Percentiles rank a stretch among this genome's conserved stretches.
These are phyloP conservation scores for Engraulis encrasicolus DNA, from an alignment of 2,113 vertebrate species.

Conservation along the genomic window DNA sequence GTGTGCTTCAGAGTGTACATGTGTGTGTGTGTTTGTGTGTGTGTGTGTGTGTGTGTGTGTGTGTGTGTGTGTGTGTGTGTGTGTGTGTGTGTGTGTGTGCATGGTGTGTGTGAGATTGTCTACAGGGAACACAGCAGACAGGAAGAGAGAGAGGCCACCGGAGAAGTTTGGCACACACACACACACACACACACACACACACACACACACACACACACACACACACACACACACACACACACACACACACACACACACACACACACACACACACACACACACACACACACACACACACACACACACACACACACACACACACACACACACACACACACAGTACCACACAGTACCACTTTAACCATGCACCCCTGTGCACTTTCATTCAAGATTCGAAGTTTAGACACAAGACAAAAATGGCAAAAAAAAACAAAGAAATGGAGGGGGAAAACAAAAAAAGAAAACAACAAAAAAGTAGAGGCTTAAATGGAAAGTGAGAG, in stretches of 20 bases:
- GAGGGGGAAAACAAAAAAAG: neutral
- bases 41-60: neutral
- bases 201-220: neutral
- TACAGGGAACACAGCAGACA: neutral
- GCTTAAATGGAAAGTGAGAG: neutral
- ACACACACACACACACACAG: neutral
- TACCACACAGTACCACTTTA: neutral
- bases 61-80: neutral
- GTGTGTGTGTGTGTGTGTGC: too few species aligned
- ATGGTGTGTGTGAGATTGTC: too few species aligned
- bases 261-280: neutral
- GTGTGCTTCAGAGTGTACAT: too few species aligned
- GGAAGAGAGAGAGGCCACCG: neutral
- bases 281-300: neutral
- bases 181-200: neutral
- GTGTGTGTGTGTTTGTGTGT: too few species aligned
- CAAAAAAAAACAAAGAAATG: neutral
- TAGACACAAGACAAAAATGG: neutral
- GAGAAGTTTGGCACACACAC: neutral
- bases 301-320: neutral
- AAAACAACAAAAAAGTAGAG: too few species aligned
- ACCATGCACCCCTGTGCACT: neutral
- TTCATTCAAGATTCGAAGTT: neutral
- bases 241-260: constrained; percentile 5
- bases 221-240: neutral